A percentile compares a stretch with the other conserved stretches of the same genome.
Conservation (phyloP, 2,113 vertebrate genomes). For the Falcunculus frontatus region DNA sequence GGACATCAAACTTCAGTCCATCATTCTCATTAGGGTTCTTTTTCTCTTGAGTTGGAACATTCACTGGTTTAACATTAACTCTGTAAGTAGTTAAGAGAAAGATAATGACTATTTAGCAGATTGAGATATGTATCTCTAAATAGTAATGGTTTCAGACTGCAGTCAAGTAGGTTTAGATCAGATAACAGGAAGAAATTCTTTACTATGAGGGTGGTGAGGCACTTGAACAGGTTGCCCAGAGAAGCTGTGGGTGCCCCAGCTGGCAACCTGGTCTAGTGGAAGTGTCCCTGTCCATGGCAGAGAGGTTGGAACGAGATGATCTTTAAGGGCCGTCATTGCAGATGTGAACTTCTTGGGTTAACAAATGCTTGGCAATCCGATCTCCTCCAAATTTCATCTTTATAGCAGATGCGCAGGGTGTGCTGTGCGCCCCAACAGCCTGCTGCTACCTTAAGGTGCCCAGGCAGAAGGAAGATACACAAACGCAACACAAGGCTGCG, state of each 20-base stretch:
- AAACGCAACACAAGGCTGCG: not conserved
- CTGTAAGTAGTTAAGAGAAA: not conserved
- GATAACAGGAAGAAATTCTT: not conserved
- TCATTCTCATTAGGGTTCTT: not conserved
- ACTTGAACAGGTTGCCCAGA: not conserved
- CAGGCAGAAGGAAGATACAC: fast-evolving
- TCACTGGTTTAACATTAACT: not conserved
- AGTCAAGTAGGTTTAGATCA: not conserved
- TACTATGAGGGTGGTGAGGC: not conserved
- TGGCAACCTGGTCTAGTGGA: not conserved
- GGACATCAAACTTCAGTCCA: not conserved
- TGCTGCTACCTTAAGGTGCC: not conserved
- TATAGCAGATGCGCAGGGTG: fast-evolving
- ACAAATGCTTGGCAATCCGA: not conserved
- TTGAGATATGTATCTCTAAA: not conserved
- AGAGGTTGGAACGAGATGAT: not conserved
- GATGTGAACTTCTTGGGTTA: not conserved
- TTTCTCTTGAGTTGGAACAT: not conserved
- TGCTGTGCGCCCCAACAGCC: too few relatives aligned
- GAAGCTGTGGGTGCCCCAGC: not conserved
- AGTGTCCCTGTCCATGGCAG: not conserved
- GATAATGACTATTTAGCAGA: fast-evolving
- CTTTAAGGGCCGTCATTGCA: not conserved
- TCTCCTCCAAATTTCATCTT: not conserved
- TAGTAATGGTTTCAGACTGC: not conserved